phyloP scores from a whole-genome alignment of 2,797 vertebrate species.

The Schizopygopsis malacanthus region DNA sequence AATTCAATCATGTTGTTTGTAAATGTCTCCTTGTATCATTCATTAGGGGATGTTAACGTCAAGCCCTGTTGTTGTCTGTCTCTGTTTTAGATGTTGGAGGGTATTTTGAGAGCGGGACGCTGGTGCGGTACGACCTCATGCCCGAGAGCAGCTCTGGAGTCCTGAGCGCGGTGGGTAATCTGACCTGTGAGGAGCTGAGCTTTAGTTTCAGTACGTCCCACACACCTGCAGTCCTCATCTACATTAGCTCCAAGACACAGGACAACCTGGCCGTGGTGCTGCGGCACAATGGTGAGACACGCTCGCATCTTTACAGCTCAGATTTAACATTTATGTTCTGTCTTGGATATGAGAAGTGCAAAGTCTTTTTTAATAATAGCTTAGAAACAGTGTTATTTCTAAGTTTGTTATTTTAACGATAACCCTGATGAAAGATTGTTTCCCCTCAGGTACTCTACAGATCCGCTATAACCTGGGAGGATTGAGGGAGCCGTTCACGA shows the following conservation, averaged over 20 bases:
- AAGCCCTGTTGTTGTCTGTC: not conserved
- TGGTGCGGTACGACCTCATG: slow-evolving; percentile 93
- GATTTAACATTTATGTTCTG: not conserved
- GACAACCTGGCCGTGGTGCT: slow-evolving; percentile 94
- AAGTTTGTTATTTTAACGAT: too few relatives aligned
- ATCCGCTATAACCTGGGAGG: slow-evolving; percentile 92
- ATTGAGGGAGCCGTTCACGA: slow-evolving; percentile 84
- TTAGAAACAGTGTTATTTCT: too few relatives aligned
- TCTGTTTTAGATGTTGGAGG: slow-evolving; percentile 87
- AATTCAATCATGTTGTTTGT: not conserved
- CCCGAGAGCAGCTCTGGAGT: slow-evolving; percentile 66
- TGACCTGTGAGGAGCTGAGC: slow-evolving; percentile 86
- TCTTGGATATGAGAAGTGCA: not conserved
- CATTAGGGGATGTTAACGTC: not conserved
- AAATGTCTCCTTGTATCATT: not conserved
- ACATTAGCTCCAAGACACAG: slow-evolving; percentile 88
- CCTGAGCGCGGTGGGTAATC: slow-evolving; percentile 71
- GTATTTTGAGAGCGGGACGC: slow-evolving; percentile 94
- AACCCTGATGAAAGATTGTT: not conserved
- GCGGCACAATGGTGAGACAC: slow-evolving; percentile 80
- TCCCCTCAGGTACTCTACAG: slow-evolving; percentile 87
- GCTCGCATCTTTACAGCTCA: not conserved
- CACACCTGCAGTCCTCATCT: slow-evolving; percentile 88
- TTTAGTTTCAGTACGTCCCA: slow-evolving; percentile 96
- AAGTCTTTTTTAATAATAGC: too few relatives aligned